Conservation (phyloP, 2,888 invertebrate species). For the Trisateles emortualis region DNA sequence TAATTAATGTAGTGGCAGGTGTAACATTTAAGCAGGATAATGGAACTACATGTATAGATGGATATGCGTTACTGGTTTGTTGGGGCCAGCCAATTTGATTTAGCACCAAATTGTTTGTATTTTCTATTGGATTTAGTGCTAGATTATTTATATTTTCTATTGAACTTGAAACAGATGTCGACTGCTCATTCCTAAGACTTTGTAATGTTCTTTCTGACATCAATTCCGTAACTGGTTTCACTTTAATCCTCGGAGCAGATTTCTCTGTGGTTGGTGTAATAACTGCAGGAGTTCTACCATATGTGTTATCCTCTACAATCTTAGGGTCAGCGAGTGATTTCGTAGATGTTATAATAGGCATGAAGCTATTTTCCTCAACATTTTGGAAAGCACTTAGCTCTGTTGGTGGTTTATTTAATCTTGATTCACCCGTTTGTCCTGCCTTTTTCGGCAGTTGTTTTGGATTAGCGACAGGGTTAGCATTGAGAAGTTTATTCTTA, state of each 20-base stretch:
- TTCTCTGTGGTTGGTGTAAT: slow-evolving; percentile 5
- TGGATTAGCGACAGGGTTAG: slow-evolving; percentile 75
- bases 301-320: slow-evolving; percentile 14
- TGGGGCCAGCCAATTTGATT: slow-evolving; percentile 22
- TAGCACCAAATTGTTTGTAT: slow-evolving; percentile 1
- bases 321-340: slow-evolving; percentile 61
- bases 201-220: slow-evolving; percentile 63
- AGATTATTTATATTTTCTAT: not conserved
- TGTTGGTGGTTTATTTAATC: slow-evolving; percentile 14
- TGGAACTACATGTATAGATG: slow-evolving; percentile 23
- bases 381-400: slow-evolving; percentile 11
- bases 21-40: not conserved
- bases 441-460: slow-evolving; percentile 69
- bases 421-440: slow-evolving; percentile 23
- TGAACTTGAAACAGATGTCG: slow-evolving; percentile 4
- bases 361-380: slow-evolving; percentile 29
- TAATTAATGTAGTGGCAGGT: slow-evolving; percentile 8
- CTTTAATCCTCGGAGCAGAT: slow-evolving; percentile 70
- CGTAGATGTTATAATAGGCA: slow-evolving; percentile 73
- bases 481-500: slow-evolving; percentile 55
- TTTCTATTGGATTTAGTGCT: not conserved
- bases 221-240: slow-evolving; percentile 73
- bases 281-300: slow-evolving; percentile 2
- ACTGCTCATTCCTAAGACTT: slow-evolving; percentile 38
- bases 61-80: slow-evolving; percentile 12